phyloP scores from a whole-genome alignment of 2,888 invertebrate species.

The Carpatolechia fugitivella region DNA sequence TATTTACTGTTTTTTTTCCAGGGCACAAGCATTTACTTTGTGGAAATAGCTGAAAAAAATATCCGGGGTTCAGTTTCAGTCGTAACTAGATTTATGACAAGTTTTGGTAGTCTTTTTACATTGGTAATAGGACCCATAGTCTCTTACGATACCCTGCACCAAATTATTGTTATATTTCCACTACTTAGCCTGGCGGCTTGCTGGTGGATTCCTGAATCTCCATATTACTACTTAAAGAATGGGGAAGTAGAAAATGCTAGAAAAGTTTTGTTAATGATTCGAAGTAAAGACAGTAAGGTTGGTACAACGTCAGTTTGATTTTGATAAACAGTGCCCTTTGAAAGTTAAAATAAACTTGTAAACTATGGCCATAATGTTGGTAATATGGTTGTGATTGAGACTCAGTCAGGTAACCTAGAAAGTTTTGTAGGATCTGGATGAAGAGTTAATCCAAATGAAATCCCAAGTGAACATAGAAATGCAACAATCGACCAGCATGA shows the following conservation, averaged over 20 bases:
- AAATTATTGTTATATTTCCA: not conserved
- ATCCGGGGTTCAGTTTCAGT: not conserved
- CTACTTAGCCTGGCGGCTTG: not conserved
- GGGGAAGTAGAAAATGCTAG: not conserved
- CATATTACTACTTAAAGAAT: not conserved
- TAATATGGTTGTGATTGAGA: no score
- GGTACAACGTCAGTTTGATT: no score
- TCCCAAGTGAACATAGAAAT: slow-evolving; percentile 69
- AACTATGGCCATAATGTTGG: no score
- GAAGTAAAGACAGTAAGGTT: no score
- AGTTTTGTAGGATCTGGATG: slow-evolving; percentile 23
- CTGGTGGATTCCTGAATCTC: not conserved
- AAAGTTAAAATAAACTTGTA: no score
- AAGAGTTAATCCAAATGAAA: slow-evolving; percentile 44
- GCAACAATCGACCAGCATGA: slow-evolving; percentile 57
- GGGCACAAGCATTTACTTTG: not conserved
- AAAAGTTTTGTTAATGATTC: not conserved
- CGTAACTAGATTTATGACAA: not conserved
- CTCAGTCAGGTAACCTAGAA: not conserved
- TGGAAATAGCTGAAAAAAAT: not conserved
- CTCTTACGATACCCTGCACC: not conserved
- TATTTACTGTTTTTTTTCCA: not conserved
- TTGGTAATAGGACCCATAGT: not conserved
- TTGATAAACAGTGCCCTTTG: no score
- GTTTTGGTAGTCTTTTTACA: not conserved